A percentile compares a stretch with the other conserved stretches of the same genome.
Evolutionary conservation across 2,888 invertebrate genomes (phyloP).

Genomic region (Nasonovia ribisnigri): DNA sequence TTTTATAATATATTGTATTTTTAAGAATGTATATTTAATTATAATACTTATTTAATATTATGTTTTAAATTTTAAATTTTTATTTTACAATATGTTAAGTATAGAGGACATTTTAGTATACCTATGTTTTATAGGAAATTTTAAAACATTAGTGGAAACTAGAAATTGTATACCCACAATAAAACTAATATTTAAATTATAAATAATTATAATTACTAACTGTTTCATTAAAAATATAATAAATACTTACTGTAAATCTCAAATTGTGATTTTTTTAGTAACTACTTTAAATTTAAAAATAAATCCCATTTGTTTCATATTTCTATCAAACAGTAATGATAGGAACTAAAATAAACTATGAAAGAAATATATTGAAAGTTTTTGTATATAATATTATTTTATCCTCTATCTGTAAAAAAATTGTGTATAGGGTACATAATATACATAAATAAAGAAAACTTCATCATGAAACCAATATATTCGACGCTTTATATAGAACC

Average conservation of each 20-base stretch:
- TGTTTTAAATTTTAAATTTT: too few species aligned
- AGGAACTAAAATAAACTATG: not conserved
- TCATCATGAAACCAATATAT: slow-evolving; percentile 1
- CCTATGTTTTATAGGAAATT: too few species aligned
- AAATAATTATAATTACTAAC: not conserved
- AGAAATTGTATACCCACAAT: not conserved
- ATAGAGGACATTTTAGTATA: too few species aligned
- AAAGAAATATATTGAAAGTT: not conserved
- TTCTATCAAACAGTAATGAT: not conserved
- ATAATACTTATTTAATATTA: not conserved
- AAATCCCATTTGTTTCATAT: not conserved
- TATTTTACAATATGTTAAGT: too few species aligned
- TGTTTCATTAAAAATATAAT: not conserved
- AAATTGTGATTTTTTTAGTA: not conserved
- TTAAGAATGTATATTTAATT: not conserved
- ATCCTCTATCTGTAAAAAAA: not conserved
- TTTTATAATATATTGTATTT: not conserved
- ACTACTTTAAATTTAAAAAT: not conserved
- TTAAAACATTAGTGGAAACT: not conserved
- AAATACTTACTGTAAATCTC: not conserved
- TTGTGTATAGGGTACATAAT: not conserved
- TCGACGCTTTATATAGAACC: not conserved
- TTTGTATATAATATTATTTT: not conserved
- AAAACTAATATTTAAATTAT: not conserved
- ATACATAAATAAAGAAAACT: not conserved